Evolutionary conservation across 2,888 invertebrate genomes (phyloP), one percentile per base, ranked within the genome.

Genomic region (Acrobasis consociella): DNA sequence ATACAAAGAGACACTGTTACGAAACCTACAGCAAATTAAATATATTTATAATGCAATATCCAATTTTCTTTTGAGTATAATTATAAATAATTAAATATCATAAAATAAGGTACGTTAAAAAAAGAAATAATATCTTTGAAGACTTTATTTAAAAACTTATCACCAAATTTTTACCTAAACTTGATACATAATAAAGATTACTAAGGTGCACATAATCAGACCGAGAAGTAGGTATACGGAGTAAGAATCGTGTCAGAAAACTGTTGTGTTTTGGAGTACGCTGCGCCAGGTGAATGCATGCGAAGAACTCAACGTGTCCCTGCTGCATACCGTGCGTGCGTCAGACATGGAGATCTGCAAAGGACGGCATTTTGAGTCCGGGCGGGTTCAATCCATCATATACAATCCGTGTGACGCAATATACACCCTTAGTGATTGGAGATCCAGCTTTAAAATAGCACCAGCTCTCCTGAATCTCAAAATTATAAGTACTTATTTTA

Each of bases 111-210:
- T 15, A 49, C 15, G 16, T 9, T 5, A 52, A 22, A 13, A 52
- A 8, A 51, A 51, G 9, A 51, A 16, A 9, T 1, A 1, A 9
- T 17, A 52, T 22, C 17, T 60, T 50, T 13, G 38, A 51, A 49
- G 38, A 50, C 16, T 60, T 60, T 60, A 60, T 60, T 60, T 39
- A 50, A 37, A 38, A 60, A 60, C 16, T 37, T 60, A 59, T 31
- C 38, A 17, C 15, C 49, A 17, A 59, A 49, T n/a, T 31, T 49
- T 59, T 50, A 60, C 15, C 42, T 58, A 42, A 49, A 59, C 17
- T 58, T 58, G 58, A 49, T 59, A 59, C 49, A 59, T 59, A 59
- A 31, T 22, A 13, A 46, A 49, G 58, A 59, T 15, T 60, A 50
- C 59, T 50, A 51, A 39, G 3, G 59, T 59, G 50, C 37, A 16